These are phyloP conservation scores for Oscheius sp. DNA, from an alignment of 2,888 invertebrate genomes.

Conservation along the genomic window DNA sequence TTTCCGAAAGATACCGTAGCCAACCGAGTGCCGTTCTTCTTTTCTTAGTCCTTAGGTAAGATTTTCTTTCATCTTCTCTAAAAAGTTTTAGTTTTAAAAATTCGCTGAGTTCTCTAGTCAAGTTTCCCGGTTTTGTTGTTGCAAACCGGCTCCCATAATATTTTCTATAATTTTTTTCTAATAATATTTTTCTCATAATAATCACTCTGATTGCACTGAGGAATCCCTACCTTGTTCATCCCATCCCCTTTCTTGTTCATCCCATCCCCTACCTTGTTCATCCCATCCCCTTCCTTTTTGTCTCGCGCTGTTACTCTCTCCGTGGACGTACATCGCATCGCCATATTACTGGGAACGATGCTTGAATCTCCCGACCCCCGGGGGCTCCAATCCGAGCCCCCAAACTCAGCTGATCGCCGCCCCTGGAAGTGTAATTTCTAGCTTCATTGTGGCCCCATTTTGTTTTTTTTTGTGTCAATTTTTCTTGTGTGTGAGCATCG, in stretches of 20 bases:
- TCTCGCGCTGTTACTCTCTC: conserved; percentile 21
- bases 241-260: background rate
- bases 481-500: background rate
- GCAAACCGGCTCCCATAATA: background rate
- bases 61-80: background rate
- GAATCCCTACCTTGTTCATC: background rate
- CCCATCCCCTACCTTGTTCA: background rate
- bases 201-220: background rate
- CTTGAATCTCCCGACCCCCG: conserved; percentile 24
- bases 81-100: background rate
- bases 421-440: conserved; percentile 17
- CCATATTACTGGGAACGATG: conserved; percentile 26
- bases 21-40: background rate
- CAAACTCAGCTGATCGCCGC: background rate
- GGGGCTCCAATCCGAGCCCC: background rate
- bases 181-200: conserved; percentile 25
- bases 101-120: conserved; percentile 16
- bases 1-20: background rate
- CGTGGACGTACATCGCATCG: conserved; percentile 23
- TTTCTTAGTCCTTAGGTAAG: background rate
- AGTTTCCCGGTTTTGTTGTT: background rate
- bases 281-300: background rate
- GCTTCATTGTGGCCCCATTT: background rate
- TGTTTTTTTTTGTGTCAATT: background rate
- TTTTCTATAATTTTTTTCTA: background rate